Base-by-base conservation (phyloP, 2,888 invertebrate genomes). In the Tiphia femorata region DNA sequence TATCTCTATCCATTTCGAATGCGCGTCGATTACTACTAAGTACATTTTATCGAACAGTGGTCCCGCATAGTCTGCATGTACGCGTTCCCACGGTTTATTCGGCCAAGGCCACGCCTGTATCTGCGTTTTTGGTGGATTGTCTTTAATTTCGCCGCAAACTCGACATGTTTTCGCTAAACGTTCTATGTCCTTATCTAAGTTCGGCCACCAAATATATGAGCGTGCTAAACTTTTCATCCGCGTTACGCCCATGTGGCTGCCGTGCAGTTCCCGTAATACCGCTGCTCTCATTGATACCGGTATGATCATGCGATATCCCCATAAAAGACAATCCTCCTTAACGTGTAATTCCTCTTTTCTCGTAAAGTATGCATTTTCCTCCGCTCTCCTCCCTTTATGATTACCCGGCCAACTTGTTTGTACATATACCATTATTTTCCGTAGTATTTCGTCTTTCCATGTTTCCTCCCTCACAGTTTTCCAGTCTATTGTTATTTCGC, bases 141-240 rank as follows among this genome's bases (percentile, higher is more conserved):
- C 59, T 0, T 60, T 25, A 27, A 63, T 44, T 12, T 27, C 49
- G 44, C 58, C 51, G 33, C 66, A 71, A 5, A 38, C 44, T 41
- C 51, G 38, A 35, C 71, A 71, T 6, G 29, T 30, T 16, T 55
- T 58, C 0, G 43, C 30, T 27, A 47, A 33, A 3, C 7, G 12
- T 21, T 66, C 64, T 14, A 67, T 64, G 0, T 64, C 51, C 6
- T 41, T 62, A 48, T 77, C 72, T 4, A 74, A 57, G 20, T 62
- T 55, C 19, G 62, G 64, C 74, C 73, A 77, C 57, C 66, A 72
- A 12, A 71, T 62, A 44, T 71, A 70, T 2, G 63, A 61, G 16
- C 73, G 47, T 10, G 76, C 72, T 5, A 74, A 29, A 5, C 55
- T 40, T 44, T 76, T 74, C 65, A 73, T 76, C 27, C 67, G 70